Evolutionary conservation across 2,113 vertebrate genomes (phyloP), one percentile per base, ranked within the genome.

Genomic region (Isichthys henryi): DNA sequence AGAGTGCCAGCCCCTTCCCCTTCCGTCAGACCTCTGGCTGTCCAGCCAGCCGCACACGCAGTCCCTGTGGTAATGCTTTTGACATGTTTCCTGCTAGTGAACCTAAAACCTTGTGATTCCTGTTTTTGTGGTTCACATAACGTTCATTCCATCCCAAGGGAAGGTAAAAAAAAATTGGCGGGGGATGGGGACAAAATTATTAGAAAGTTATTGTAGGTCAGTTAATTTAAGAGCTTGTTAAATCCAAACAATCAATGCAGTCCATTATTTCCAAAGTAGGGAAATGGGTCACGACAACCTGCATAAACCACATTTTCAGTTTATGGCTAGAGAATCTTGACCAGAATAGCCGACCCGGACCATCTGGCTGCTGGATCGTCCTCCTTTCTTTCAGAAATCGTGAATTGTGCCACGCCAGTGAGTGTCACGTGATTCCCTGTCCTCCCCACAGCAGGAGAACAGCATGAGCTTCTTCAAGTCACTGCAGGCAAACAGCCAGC

Each of bases 401-500:
- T 13, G n/a, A 35, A 74, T 35, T 17, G 15, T 43, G 74, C 35
- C 74, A 80, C 1, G 5, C 1, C 74, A 19, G 5, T 4, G 10
- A 7, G 58, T 66, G 43, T 45, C 56, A 10, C 15, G 62, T 2
- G 27, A 50, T 77, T 82, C 8, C 19, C 39, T 39, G 35, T 39
- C 3, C 50, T 27, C 39, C 23, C 19, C 52, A 7, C 5, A 0
- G 10, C 92, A 97, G 96, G 95, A 95, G 90, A 95, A 90, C 92
- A 95, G 94, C 85, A 93, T 92, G 90, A 93, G 94, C 89, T 96
- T 97, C 89, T 94, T 97, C 77, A 95, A 95, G 94, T 96, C 95
- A 3, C 94, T 99, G 80, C 96, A 95, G 87, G 96, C 97, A 43
- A 99, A 98, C 89, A 95, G 96, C 92, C 95, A 98, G 56, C 95